A percentile compares a stretch with the other conserved stretches of the same genome.
Conservation (phyloP, 2,888 invertebrate species). For the Ophioninae sp. region DNA sequence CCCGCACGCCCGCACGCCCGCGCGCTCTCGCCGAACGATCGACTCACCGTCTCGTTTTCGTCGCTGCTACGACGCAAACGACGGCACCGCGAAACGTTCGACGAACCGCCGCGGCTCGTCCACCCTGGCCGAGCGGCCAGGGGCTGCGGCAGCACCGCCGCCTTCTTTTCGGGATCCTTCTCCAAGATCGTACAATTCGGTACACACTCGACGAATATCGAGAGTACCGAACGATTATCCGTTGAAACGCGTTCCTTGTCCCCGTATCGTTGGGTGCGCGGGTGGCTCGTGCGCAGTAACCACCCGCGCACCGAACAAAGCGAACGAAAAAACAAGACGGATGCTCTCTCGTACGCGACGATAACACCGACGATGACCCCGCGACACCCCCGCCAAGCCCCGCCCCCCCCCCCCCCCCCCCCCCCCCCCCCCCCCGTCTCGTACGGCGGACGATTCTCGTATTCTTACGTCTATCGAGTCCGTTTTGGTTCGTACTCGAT, state of each 20-base stretch:
- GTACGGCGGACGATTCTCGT: too few species aligned
- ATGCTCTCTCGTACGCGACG: conserved; percentile 25
- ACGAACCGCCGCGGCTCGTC: neutral
- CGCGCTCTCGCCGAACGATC: conserved; percentile 2
- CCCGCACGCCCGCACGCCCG: too few species aligned
- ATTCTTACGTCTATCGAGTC: too few species aligned
- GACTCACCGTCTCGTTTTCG: neutral
- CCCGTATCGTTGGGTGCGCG: conserved; percentile 25
- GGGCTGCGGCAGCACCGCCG: too few species aligned
- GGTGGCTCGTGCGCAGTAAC: conserved; percentile 33
- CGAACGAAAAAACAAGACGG: conserved; percentile 14
- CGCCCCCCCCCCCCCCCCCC: too few species aligned
- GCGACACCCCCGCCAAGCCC: neutral
- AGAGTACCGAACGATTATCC: neutral
- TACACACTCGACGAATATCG: neutral
- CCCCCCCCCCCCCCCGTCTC: too few species aligned
- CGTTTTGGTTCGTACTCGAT: too few species aligned
- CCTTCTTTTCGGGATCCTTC: too few species aligned
- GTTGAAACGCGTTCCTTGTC: neutral
- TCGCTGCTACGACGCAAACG: too few species aligned
- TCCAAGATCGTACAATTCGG: too few species aligned
- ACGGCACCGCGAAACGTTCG: neutral
- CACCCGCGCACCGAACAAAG: conserved; percentile 11
- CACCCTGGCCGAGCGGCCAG: too few species aligned
- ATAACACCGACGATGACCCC: conserved; percentile 39